These are phyloP conservation scores for Pachycephus smyrnensis DNA, from an alignment of 2,888 invertebrate species.

Conservation along the genomic window DNA sequence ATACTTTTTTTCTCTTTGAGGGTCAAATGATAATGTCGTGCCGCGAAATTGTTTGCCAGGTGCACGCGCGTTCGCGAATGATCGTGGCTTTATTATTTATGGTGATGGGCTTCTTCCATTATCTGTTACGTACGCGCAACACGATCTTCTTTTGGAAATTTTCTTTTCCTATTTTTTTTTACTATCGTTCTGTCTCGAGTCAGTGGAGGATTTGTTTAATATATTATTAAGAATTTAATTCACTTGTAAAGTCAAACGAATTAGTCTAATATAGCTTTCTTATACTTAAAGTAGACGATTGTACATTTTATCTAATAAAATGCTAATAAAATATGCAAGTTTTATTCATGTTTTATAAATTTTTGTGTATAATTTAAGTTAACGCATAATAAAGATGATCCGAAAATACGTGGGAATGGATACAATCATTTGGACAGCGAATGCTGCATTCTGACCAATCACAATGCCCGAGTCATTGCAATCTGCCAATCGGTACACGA, in stretches of 20 bases:
- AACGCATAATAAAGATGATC: neutral
- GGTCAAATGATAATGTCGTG: conserved; percentile 4
- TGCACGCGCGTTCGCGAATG: neutral
- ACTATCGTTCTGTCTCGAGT: conserved; percentile 52
- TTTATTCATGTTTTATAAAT: neutral
- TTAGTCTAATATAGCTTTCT: conserved; percentile 65
- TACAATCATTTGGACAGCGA: no score
- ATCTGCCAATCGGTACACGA: no score
- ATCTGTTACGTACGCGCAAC: conserved; percentile 41
- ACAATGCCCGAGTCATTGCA: no score
- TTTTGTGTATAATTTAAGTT: neutral
- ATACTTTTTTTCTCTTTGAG: conserved; percentile 12
- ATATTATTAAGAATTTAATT: conserved; percentile 57
- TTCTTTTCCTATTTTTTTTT: conserved; percentile 31
- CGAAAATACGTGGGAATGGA: no score
- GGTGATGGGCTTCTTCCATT: conserved; percentile 60
- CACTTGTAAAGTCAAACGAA: conserved; percentile 63
- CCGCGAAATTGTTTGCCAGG: neutral
- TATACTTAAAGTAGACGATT: conserved; percentile 59
- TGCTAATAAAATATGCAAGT: conserved; percentile 41
- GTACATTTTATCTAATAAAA: conserved; percentile 66
- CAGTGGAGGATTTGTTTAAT: conserved; percentile 64
- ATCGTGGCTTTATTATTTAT: conserved; percentile 30
- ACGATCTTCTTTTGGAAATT: conserved; percentile 33
- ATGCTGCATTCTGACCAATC: no score